Base-by-base conservation (phyloP, 2,113 vertebrate species). In the Nothoprocta perdicaria region DNA sequence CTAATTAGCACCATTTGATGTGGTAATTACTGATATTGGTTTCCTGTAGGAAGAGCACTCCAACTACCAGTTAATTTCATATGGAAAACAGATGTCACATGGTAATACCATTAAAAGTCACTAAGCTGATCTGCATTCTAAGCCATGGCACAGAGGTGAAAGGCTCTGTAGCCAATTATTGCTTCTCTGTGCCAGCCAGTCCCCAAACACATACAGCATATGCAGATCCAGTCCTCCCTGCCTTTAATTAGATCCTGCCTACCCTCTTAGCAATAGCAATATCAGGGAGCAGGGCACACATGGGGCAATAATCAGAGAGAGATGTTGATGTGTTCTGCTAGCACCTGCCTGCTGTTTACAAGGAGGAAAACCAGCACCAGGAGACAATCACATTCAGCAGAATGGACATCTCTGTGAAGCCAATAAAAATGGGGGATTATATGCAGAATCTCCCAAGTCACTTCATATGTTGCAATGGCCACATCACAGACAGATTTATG, bases 81-180 rank as follows among this genome's bases (percentile, higher is more conserved):
- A 88, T 1, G 0, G 84, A 88, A 93, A 89, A 69, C 92, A 95
- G 91, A 90, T 94, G 93, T 79, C 91, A 95, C 73, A 79, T 43
- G 78, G 52, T 50, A 93, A 94, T 84, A 69, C 77, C 92, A 94
- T 84, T 92, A 94, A 69, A 95, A 95, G 84, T 77, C 91, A 92
- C 92, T 69, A 31, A 84, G 83, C 90, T 96, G 94, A 95, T 96
- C 95, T 86, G 66, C 81, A 95, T 95, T 95, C 94, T 88, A 63
- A 90, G 67, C 92, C 89, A 78, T 75, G 87, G 69, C 91, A 88
- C 0, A 55, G 84, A 90, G 94, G 95, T 96, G 92, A 95, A 96
- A 96, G 94, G 95, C 65, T 92, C 80, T 94, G 87, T 67, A 84
- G 94, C 75, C 88, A 95, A 93, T 94, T 95, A 95, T 94, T 90